phyloP scores from a whole-genome alignment of 2,113 vertebrate genomes.

The Shinisaurus crocodilurus region DNA sequence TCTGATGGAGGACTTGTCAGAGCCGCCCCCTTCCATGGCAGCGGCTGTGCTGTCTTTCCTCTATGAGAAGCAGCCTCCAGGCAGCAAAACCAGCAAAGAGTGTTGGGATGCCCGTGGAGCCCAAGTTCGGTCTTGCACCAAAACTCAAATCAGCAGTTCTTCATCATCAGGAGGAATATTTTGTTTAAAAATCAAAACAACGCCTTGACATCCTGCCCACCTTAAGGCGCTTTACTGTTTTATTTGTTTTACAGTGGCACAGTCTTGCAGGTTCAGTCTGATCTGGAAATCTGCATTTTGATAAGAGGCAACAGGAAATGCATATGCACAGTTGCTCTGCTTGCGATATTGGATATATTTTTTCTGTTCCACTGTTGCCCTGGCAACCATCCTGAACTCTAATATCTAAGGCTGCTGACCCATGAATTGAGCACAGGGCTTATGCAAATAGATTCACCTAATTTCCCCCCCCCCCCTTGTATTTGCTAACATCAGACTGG shows the following conservation, averaged over 20 bases:
- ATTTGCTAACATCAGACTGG: constrained; percentile 75
- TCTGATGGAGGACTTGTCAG: constrained; percentile 37
- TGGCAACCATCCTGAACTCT: constrained; percentile 58
- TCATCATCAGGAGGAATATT: background rate
- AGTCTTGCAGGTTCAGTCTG: background rate
- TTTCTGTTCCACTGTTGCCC: constrained; percentile 49
- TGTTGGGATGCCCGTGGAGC: fast-evolving
- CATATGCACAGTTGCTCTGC: constrained; percentile 44
- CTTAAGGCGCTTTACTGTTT: constrained; percentile 1
- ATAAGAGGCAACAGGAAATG: background rate
- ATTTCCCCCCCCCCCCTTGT: constrained; percentile 35
- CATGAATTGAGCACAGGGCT: constrained; percentile 45
- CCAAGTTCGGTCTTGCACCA: background rate
- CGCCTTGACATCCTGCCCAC: background rate
- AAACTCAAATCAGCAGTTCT: fast-evolving
- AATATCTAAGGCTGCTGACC: constrained; percentile 72
- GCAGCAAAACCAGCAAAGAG: background rate
- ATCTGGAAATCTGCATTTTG: constrained; percentile 38
- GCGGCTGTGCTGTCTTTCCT: background rate
- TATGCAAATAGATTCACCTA: constrained; percentile 71
- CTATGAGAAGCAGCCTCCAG: background rate
- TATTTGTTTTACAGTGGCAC: background rate
- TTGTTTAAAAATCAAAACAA: fast-evolving
- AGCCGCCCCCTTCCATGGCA: background rate
- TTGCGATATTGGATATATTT: constrained; percentile 8